phyloP scores from a whole-genome alignment of 1,140 invertebrate genomes.

The Lycorma delicatula region DNA sequence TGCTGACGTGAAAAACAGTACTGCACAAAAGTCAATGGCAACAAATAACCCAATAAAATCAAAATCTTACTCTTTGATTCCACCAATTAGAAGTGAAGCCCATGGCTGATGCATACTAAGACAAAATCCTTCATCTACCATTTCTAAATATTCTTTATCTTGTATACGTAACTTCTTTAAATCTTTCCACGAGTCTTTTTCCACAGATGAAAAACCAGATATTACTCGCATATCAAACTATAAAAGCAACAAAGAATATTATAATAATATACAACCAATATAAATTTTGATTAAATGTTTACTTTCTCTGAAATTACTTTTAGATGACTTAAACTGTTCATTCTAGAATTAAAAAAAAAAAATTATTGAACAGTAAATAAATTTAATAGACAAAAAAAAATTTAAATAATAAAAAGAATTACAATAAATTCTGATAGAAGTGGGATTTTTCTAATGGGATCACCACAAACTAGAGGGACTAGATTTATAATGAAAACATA shows the following conservation, averaged over 20 bases:
- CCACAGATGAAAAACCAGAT: not conserved
- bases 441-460: too few species aligned
- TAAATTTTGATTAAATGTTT: too few species aligned
- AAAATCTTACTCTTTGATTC: conserved; percentile 75
- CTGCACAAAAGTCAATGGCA: not conserved
- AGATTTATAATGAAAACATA: too few species aligned
- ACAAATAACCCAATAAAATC: conserved; percentile 15
- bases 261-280: not conserved
- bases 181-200: not conserved
- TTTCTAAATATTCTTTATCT: conserved; percentile 76
- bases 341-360: too few species aligned
- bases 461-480: too few species aligned
- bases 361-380: too few species aligned
- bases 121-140: conserved; percentile 81
- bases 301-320: too few species aligned
- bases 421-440: too few species aligned
- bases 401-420: too few species aligned
- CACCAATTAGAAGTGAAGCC: conserved; percentile 80
- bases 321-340: too few species aligned
- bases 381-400: too few species aligned
- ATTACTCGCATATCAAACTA: not conserved
- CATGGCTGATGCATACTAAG: conserved; percentile 94
- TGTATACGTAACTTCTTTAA: conserved; percentile 49
- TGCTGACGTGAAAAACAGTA: too few species aligned
- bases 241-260: not conserved